Conservation (phyloP, 2,888 invertebrate genomes). For the Mesorhabditis spiculigera region DNA sequence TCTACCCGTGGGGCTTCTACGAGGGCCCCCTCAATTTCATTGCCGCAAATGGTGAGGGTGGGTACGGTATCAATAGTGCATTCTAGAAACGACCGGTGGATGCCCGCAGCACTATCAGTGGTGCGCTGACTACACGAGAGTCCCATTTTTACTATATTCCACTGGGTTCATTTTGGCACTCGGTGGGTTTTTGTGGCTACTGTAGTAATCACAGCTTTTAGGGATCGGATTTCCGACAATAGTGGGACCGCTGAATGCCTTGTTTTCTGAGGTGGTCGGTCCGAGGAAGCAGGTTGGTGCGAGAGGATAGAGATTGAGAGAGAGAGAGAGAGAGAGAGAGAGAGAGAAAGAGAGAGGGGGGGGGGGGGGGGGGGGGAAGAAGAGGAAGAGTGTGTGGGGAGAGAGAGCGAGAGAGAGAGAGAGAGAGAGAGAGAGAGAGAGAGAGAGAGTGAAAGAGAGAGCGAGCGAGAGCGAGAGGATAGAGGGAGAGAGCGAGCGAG, state of each 20-base stretch:
- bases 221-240: constrained; percentile 11
- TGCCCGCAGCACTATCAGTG: background rate
- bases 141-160: background rate
- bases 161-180: background rate
- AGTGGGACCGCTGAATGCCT: constrained; percentile 7
- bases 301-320: too few species aligned
- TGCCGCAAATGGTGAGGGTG: background rate
- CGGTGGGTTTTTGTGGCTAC: background rate
- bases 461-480: too few species aligned
- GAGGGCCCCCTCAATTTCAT: constrained; percentile 8
- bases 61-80: background rate
- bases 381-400: too few species aligned
- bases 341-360: too few species aligned
- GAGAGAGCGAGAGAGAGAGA: too few species aligned
- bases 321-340: too few species aligned
- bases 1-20: constrained; percentile 11
- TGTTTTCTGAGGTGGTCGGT: constrained; percentile 11
- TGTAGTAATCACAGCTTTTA: constrained; percentile 6
- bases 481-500: too few species aligned
- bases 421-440: too few species aligned
- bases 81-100: background rate
- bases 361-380: too few species aligned
- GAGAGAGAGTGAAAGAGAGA: too few species aligned
- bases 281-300: constrained; percentile 13
- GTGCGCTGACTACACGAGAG: background rate